These are phyloP conservation scores for Diachasma alloeum DNA, from an alignment of 1,140 invertebrate genomes.

Conservation along the genomic window DNA sequence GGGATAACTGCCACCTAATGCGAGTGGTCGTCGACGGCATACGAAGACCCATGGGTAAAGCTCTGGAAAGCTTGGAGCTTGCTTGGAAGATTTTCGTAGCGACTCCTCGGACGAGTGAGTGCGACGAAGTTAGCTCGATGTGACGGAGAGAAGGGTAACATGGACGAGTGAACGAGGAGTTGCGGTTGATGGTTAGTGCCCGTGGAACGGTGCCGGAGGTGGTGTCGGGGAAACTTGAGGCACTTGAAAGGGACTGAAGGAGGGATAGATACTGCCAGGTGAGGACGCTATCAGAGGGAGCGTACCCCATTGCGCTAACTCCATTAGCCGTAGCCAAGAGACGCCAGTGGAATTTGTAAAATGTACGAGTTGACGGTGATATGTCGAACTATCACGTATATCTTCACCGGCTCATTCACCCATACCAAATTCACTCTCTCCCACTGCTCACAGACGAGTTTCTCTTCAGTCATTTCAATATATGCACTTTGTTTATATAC, in stretches of 20 bases:
- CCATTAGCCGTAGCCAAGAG: constrained; percentile 37
- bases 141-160: background rate
- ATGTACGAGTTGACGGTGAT: constrained; percentile 29
- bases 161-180: background rate
- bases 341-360: constrained; percentile 42
- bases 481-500: background rate
- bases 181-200: background rate
- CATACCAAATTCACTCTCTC: background rate
- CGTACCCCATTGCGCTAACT: constrained; percentile 36
- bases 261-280: constrained; percentile 10
- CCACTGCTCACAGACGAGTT: background rate
- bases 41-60: constrained; percentile 11
- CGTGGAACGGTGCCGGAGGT: background rate
- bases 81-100: background rate
- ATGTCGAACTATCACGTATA: constrained; percentile 16
- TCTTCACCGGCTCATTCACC: background rate
- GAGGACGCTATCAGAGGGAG: constrained; percentile 25
- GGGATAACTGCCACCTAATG: constrained; percentile 30
- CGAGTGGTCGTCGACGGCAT: constrained; percentile 17
- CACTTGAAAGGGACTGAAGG: constrained; percentile 13
- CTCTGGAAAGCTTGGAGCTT: constrained; percentile 10
- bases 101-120: background rate
- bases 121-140: background rate
- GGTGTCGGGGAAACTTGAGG: background rate
- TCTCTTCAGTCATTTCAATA: background rate